phyloP scores from a whole-genome alignment of 2,888 invertebrate genomes.

The Octonoba sinensis region DNA sequence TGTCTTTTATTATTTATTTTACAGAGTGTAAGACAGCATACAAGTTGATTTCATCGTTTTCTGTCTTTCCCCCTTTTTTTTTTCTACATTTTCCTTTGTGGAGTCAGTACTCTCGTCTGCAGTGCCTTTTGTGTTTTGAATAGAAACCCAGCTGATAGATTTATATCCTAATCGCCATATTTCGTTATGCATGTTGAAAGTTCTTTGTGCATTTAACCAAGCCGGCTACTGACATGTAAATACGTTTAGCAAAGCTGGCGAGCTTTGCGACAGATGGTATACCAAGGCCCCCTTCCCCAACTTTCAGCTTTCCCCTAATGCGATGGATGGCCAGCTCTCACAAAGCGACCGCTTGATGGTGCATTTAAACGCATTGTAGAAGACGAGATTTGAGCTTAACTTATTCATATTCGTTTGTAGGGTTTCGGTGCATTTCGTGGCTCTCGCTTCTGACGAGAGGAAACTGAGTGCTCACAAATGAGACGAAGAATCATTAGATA shows the following conservation, averaged over 20 bases:
- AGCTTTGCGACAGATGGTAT: conserved; percentile 9
- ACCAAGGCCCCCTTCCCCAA: background rate
- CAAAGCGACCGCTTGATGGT: conserved; percentile 17
- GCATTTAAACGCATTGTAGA: conserved; percentile 15
- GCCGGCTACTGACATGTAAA: conserved; percentile 12
- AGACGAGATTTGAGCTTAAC: conserved; percentile 4
- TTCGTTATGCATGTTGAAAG: conserved; percentile 2
- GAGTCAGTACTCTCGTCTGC: background rate
- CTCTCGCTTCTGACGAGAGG: conserved; percentile 6
- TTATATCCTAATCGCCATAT: conserved; percentile 4
- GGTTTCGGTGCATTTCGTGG: conserved; percentile 9
- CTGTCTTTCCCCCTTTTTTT: too few species aligned
- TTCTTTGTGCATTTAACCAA: background rate
- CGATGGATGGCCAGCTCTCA: conserved; percentile 1
- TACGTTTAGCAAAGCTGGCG: conserved; percentile 4
- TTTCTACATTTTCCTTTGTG: too few species aligned
- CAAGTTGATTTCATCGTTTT: too few species aligned
- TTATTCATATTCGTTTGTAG: conserved; percentile 49
- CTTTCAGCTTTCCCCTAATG: conserved; percentile 26
- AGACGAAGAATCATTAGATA: conserved; percentile 6
- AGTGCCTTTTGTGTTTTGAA: background rate
- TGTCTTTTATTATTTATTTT: too few species aligned
- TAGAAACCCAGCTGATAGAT: background rate
- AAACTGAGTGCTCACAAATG: too few species aligned
- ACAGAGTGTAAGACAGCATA: too few species aligned